Conservation (phyloP, 2,113 vertebrate species). For the Butorides virescens region DNA sequence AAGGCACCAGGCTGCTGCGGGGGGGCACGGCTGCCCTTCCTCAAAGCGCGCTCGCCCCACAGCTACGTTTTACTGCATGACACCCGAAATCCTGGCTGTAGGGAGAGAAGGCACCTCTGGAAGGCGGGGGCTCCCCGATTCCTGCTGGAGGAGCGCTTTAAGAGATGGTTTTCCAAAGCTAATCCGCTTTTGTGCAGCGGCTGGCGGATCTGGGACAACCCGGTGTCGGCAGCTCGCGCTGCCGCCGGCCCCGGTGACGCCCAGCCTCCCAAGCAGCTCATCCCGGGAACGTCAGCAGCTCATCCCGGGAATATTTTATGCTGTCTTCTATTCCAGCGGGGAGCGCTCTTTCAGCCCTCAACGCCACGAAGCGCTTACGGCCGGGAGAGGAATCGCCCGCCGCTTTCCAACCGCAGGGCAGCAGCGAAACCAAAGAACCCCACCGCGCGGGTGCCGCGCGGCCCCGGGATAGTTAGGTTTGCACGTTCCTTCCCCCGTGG, state of each 20-base stretch:
- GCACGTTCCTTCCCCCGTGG: not conserved
- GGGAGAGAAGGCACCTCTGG: fast-evolving
- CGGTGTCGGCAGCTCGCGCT: not conserved
- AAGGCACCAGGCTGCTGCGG: not conserved
- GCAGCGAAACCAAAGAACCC: not conserved
- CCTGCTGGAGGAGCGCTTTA: not conserved
- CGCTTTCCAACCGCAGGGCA: not conserved
- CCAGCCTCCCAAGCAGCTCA: not conserved
- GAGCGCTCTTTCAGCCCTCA: not conserved
- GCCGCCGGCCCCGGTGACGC: not conserved
- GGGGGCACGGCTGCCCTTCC: not conserved
- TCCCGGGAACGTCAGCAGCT: not conserved
- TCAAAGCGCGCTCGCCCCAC: too few species aligned
- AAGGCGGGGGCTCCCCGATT: not conserved
- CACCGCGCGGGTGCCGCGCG: not conserved
- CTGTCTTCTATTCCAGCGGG: not conserved
- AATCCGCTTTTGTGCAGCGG: not conserved
- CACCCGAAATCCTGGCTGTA: too few species aligned
- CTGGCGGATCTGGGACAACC: not conserved
- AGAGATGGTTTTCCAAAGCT: not conserved
- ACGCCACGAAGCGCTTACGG: not conserved
- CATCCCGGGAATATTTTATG: not conserved
- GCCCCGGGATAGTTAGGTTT: not conserved
- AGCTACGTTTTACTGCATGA: not conserved
- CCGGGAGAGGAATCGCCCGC: not conserved